phyloP scores from a whole-genome alignment of 2,888 invertebrate species.

The Laothoe populi region DNA sequence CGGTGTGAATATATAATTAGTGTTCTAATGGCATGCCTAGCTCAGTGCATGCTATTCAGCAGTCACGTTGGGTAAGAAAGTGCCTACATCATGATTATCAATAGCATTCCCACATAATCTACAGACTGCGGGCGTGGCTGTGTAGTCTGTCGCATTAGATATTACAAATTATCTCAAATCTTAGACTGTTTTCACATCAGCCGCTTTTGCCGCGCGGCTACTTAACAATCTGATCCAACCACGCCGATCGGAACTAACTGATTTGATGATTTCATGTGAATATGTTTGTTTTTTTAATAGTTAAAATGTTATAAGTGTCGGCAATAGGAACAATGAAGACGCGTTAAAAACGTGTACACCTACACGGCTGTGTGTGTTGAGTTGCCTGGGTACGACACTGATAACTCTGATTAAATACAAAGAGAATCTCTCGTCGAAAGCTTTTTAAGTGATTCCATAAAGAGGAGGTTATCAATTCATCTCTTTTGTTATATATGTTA shows the following conservation, averaged over 20 bases:
- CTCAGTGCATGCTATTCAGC: conserved; percentile 30
- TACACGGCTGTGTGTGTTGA: too few relatives aligned
- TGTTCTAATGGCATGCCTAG: not conserved
- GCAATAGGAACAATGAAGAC: not conserved
- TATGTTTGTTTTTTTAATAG: conserved; percentile 13
- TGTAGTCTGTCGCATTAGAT: conserved; percentile 55
- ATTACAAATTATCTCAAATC: conserved; percentile 41
- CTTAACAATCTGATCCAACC: conserved; percentile 6
- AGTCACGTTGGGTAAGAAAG: conserved; percentile 42
- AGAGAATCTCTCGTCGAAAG: too few relatives aligned
- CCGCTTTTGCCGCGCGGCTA: conserved; percentile 14
- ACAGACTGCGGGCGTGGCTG: conserved; percentile 58
- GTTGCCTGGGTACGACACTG: too few relatives aligned
- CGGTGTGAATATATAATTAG: conserved; percentile 23
- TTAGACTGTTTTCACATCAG: conserved; percentile 32
- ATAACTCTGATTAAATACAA: too few relatives aligned
- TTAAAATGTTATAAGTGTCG: conserved; percentile 1
- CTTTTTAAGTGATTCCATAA: too few relatives aligned
- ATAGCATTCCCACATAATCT: conserved; percentile 62
- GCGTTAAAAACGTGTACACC: not conserved
- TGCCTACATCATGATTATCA: conserved; percentile 44
- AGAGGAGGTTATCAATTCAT: too few relatives aligned
- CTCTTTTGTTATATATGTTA: too few relatives aligned
- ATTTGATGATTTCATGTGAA: conserved; percentile 14
- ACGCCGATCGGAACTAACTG: not conserved